Conservation (phyloP, 2,797 vertebrate species). For the Melanotaenia nigrans region DNA sequence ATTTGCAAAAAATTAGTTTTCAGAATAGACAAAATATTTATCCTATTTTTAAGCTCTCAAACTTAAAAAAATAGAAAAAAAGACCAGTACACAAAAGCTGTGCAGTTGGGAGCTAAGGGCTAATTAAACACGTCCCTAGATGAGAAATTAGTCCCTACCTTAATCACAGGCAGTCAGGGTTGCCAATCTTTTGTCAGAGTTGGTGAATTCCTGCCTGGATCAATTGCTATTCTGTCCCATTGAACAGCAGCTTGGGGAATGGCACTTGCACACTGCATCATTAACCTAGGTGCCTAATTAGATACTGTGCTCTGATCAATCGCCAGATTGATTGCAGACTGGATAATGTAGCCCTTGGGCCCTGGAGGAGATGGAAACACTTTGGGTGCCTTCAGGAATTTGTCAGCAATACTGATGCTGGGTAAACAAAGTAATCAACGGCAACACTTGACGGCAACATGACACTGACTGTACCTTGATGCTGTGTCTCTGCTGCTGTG, state of each 20-base stretch:
- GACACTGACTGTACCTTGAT: slow-evolving; percentile 54
- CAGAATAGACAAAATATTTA: slow-evolving; percentile 33
- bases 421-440: slow-evolving; percentile 81
- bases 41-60: slow-evolving; percentile 31
- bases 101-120: slow-evolving; percentile 65
- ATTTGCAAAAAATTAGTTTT: slow-evolving; percentile 24
- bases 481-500: slow-evolving; percentile 23
- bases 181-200: slow-evolving; percentile 79
- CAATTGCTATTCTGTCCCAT: slow-evolving; percentile 75
- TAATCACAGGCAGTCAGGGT: slow-evolving; percentile 77
- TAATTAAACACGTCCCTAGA: slow-evolving; percentile 78
- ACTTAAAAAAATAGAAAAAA: slow-evolving; percentile 8
- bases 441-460: slow-evolving; percentile 60
- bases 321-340: slow-evolving; percentile 79
- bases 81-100: slow-evolving; percentile 52
- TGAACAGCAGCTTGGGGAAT: slow-evolving; percentile 68
- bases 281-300: slow-evolving; percentile 81
- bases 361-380: slow-evolving; percentile 68
- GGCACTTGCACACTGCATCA: slow-evolving; percentile 66
- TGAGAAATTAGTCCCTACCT: slow-evolving; percentile 76
- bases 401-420: slow-evolving; percentile 72
- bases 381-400: slow-evolving; percentile 72
- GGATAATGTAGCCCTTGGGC: slow-evolving; percentile 65
- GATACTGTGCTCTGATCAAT: slow-evolving; percentile 81
- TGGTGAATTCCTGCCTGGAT: slow-evolving; percentile 73